Base-by-base conservation (phyloP, 2,113 vertebrate genomes). In the Vidua chalybeata region DNA sequence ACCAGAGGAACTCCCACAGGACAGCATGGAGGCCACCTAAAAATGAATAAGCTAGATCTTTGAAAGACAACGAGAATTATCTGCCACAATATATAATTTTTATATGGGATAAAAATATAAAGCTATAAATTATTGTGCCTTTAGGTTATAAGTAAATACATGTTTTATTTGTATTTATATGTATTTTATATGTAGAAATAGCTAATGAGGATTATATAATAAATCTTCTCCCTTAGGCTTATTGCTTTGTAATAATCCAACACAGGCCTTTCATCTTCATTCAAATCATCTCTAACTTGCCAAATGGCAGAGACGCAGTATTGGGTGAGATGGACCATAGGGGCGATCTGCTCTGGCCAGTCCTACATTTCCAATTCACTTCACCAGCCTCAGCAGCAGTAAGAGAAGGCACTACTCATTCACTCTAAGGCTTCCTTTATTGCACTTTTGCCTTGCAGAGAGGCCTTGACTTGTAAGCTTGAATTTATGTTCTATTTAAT, bases 361-460 rank as follows among this genome's bases (percentile, higher is more conserved):
- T 87, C 78, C 43, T 77, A 19, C 17, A 21, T 64, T 82, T 79
- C 66, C 59, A 85, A 45, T 28, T 87, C 39, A 85, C 37, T 76
- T 78, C 54, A 71, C 33, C 56, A 93, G 92, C 73, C 94, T 88
- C 52, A 86, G 75, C 68, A 95, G 85, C 68, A 81, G 64, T 81
- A 86, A 37, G 61, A 92, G 82, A 94, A 96, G 79, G 72, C 85
- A 91, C 79, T 33, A 88, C 94, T 83, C 85, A 71, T 67, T 83
- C 82, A 88, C 64, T 80, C 90, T 49, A 93, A 88, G 72, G 85
- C 52, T 84, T 88, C 20, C 48, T 81, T 77, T 82, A 92, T 91
- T 94, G 78, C 75, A 93, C 83, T 93, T 94, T 8, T 31, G 61
- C 68, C 48, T 74, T 92, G 83, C 37, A 86, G 90, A 91, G 63